Evolutionary conservation across 2,888 invertebrate species (phyloP).

Genomic region (Dryobotodes eremita): DNA sequence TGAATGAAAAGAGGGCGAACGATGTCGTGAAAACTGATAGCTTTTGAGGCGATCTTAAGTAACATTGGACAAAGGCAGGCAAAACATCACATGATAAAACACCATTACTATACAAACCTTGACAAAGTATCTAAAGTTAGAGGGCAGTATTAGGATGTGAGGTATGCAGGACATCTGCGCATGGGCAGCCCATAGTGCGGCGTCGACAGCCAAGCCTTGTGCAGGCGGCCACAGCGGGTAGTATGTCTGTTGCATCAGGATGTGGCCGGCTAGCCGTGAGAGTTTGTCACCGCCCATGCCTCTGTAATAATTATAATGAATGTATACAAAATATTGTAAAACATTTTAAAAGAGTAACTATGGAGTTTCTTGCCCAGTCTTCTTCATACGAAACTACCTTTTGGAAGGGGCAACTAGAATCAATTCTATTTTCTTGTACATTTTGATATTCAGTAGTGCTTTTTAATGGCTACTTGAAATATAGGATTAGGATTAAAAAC

Average conservation of each 20-base stretch:
- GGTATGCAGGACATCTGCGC: conserved; percentile 94
- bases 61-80: not conserved
- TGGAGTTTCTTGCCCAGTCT: not conserved
- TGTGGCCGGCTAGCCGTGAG: conserved; percentile 93
- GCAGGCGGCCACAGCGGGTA: conserved; percentile 95
- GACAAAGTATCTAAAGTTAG: conserved; percentile 95
- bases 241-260: conserved; percentile 94
- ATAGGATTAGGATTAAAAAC: not conserved
- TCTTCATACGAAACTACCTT: not conserved
- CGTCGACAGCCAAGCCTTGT: conserved; percentile 93
- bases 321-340: not conserved
- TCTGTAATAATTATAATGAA: conserved; percentile 64
- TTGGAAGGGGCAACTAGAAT: not conserved
- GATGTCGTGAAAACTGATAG: not conserved
- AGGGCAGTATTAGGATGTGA: conserved; percentile 96
- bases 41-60: not conserved
- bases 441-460: not conserved
- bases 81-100: not conserved
- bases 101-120: conserved; percentile 89
- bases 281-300: conserved; percentile 92
- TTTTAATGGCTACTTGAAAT: not conserved
- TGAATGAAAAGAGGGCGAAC: too few relatives aligned
- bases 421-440: not conserved
- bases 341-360: not conserved
- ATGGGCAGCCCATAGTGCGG: conserved; percentile 93